These are phyloP conservation scores for Drosophila bocqueti DNA, from an alignment of 1,140 invertebrate species.

Conservation along the genomic window DNA sequence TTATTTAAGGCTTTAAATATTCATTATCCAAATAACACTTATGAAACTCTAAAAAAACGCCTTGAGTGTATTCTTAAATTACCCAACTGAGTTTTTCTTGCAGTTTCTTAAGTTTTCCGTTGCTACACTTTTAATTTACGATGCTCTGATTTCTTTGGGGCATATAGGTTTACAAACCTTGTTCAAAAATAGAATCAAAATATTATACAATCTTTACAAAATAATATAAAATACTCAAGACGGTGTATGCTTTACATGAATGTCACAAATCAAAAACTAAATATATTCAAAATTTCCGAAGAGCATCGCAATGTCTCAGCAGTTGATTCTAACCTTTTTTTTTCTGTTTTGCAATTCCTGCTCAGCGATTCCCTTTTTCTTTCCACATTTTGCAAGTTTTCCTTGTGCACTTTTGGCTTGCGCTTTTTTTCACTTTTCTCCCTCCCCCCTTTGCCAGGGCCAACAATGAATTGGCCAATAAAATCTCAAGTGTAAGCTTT, in stretches of 20 bases:
- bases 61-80: neutral
- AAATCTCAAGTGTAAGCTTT: slow-evolving; percentile 84
- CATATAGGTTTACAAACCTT: neutral
- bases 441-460: slow-evolving; percentile 38
- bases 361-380: slow-evolving; percentile 20
- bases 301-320: slow-evolving; percentile 35
- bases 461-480: slow-evolving; percentile 84
- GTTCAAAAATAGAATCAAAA: neutral
- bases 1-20: neutral
- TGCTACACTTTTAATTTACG: slow-evolving; percentile 1
- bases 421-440: slow-evolving; percentile 4
- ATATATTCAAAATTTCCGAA: neutral
- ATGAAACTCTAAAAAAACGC: neutral
- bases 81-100: neutral
- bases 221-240: neutral
- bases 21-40: neutral
- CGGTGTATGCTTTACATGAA: no score
- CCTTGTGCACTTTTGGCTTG: slow-evolving; percentile 45
- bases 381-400: slow-evolving; percentile 59
- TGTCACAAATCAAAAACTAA: neutral
- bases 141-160: neutral
- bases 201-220: neutral
- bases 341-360: slow-evolving; percentile 18
- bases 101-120: slow-evolving; percentile 3
- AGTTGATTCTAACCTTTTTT: slow-evolving; percentile 20